Evolutionary conservation across 2,113 vertebrate species (phyloP).

Genomic region (Corvus moneduloides): DNA sequence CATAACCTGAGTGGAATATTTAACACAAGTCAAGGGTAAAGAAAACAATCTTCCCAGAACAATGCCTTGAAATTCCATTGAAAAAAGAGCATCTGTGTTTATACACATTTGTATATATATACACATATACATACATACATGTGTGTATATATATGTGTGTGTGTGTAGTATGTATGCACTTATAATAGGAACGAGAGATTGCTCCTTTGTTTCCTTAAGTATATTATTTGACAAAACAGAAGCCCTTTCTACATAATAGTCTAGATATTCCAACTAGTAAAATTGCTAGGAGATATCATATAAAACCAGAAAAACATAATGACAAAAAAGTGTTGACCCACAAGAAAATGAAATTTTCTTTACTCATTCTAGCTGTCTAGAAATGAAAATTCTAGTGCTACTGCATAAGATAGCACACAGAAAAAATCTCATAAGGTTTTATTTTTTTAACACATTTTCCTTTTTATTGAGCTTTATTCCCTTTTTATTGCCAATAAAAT

Average conservation of each 20-base stretch:
- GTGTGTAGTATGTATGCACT: neutral
- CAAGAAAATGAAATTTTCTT: neutral
- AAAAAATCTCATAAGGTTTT: neutral
- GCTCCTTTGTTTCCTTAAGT: neutral
- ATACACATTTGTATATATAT: neutral
- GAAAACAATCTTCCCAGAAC: slow-evolving; percentile 11
- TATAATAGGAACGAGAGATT: neutral
- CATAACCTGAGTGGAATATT: slow-evolving; percentile 68
- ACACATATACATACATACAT: no score
- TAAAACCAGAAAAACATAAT: neutral
- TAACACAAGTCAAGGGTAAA: slow-evolving; percentile 72
- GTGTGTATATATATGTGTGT: fast-evolving
- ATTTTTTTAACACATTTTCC: slow-evolving; percentile 2
- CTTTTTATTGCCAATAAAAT: slow-evolving; percentile 34
- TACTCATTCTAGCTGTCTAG: neutral
- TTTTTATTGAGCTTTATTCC: slow-evolving; percentile 36
- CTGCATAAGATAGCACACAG: neutral
- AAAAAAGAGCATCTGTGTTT: neutral
- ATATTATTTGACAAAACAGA: neutral
- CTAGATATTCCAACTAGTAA: neutral
- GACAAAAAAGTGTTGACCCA: neutral
- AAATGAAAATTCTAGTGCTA: neutral
- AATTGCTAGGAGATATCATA: neutral
- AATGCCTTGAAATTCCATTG: neutral
- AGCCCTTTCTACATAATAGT: neutral